Evolutionary conservation across 2,888 invertebrate genomes (phyloP).

Genomic region (Tethea ocularis): DNA sequence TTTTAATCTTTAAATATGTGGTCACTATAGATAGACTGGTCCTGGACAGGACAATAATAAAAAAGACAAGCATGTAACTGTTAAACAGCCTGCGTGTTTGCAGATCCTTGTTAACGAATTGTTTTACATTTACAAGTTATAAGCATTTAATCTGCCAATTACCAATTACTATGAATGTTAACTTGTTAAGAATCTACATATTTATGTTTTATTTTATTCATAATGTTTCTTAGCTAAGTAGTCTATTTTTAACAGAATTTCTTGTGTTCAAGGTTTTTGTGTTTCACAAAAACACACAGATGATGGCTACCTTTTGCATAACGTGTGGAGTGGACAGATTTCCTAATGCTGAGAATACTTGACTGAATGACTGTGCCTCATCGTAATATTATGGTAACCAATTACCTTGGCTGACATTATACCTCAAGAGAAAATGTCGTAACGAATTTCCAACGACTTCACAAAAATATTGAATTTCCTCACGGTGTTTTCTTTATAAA

Average conservation of each 20-base stretch:
- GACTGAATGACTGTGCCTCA: background rate
- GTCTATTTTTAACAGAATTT: no score
- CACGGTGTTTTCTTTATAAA: background rate
- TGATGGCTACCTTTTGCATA: background rate
- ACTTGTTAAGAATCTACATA: no score
- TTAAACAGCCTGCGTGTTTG: background rate
- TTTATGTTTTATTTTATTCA: no score
- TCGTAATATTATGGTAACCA: background rate
- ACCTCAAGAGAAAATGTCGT: no score
- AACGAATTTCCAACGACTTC: no score
- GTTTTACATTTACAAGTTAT: background rate
- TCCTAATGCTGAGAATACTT: background rate
- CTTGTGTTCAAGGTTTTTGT: no score
- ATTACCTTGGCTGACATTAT: background rate
- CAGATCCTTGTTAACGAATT: background rate
- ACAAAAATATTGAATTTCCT: background rate
- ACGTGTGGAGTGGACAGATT: background rate
- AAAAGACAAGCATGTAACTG: background rate
- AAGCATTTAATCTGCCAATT: background rate
- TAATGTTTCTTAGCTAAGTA: no score
- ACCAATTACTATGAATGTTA: no score
- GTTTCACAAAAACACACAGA: background rate
- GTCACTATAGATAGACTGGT: background rate
- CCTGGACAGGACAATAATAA: background rate
- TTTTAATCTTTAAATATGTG: background rate